phyloP scores from a whole-genome alignment of 2,888 invertebrate genomes.

The Aspidiotus rigidus region DNA sequence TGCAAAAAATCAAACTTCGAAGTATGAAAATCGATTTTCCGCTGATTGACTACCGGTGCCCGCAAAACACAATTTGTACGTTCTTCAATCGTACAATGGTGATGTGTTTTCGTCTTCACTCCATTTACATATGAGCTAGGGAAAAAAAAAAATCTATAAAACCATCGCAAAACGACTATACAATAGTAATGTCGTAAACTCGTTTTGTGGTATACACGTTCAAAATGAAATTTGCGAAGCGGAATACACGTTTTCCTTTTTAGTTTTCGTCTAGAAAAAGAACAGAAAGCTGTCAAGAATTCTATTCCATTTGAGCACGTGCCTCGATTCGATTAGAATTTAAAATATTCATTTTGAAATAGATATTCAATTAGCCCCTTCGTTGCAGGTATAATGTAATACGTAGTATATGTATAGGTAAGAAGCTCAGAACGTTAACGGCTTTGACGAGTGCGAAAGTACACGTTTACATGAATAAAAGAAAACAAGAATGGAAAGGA shows the following conservation, averaged over 20 bases:
- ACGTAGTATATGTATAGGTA: neutral
- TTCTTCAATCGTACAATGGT: slow-evolving; percentile 2
- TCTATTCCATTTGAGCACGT: neutral
- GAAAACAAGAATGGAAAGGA: neutral
- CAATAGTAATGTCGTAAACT: slow-evolving; percentile 4
- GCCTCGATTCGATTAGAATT: slow-evolving; percentile 13
- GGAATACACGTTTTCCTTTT: slow-evolving; percentile 6
- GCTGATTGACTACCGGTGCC: neutral
- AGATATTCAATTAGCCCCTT: slow-evolving; percentile 16
- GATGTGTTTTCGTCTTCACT: slow-evolving; percentile 3
- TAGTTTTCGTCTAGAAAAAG: neutral
- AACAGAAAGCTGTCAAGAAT: slow-evolving; percentile 2
- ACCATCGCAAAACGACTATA: slow-evolving; percentile 4
- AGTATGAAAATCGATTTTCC: neutral
- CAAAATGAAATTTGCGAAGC: slow-evolving; percentile 12
- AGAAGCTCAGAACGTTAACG: no score
- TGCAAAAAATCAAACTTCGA: no score
- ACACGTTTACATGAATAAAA: neutral
- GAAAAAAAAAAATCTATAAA: slow-evolving; percentile 4
- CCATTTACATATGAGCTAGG: neutral
- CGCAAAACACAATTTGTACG: slow-evolving; percentile 3
- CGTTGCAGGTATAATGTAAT: no score
- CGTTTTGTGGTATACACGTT: slow-evolving; percentile 2
- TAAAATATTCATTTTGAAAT: slow-evolving; percentile 16
- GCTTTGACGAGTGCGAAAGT: slow-evolving; percentile 1